These are phyloP conservation scores for Rhodophaea formosa DNA, from an alignment of 2,888 invertebrate species.

Conservation along the genomic window DNA sequence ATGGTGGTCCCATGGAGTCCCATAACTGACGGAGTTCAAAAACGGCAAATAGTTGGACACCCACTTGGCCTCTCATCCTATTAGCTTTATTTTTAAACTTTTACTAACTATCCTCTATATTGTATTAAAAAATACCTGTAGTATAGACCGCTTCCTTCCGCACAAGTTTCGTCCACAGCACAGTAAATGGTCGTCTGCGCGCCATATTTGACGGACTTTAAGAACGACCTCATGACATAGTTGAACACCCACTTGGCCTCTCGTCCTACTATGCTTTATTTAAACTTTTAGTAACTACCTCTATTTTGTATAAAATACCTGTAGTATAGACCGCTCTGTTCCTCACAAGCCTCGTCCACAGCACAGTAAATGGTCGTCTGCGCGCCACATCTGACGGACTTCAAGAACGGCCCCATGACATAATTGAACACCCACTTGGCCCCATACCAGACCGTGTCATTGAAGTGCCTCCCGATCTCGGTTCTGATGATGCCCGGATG, in stretches of 20 bases:
- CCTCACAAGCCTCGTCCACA: slow-evolving; percentile 81
- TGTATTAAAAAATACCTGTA: too few relatives aligned
- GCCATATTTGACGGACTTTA: too few relatives aligned
- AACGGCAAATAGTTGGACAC: too few relatives aligned
- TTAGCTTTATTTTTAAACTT: too few relatives aligned
- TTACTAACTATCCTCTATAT: too few relatives aligned
- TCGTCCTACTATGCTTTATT: too few relatives aligned
- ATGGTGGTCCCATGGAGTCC: too few relatives aligned
- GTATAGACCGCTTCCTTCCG: slow-evolving; percentile 78
- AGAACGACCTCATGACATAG: slow-evolving; percentile 32
- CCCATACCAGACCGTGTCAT: slow-evolving; percentile 50
- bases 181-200: slow-evolving; percentile 89
- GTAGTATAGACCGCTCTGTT: slow-evolving; percentile 81
- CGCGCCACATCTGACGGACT: slow-evolving; percentile 84
- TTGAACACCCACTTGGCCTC: too few relatives aligned
- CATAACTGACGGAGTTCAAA: too few relatives aligned
- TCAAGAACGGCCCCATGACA: slow-evolving; percentile 66
- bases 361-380: slow-evolving; percentile 88
- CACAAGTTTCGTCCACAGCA: slow-evolving; percentile 83
- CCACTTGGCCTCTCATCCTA: too few relatives aligned
- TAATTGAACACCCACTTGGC: slow-evolving; percentile 52
- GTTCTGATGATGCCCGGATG: slow-evolving; percentile 85
- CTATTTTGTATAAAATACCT: too few relatives aligned
- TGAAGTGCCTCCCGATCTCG: slow-evolving; percentile 82
- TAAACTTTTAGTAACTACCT: too few relatives aligned